Base-by-base conservation (phyloP, 1,140 invertebrate species). In the Pristionchus pacificus region DNA sequence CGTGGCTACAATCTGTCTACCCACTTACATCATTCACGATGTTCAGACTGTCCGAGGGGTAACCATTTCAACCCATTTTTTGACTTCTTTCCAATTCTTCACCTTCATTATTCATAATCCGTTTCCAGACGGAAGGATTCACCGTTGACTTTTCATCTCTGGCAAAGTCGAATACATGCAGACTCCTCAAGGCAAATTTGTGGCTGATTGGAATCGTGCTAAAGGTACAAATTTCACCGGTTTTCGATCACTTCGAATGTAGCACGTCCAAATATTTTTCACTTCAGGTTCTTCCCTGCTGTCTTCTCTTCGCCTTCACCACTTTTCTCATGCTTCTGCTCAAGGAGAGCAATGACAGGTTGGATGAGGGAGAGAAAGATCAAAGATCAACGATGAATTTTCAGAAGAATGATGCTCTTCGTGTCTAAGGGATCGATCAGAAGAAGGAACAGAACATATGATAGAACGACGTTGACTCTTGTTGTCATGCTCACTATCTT, bases 231-330 rank as follows among this genome's bases (percentile, higher is more conserved):
- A n/a, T 38, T 65, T 68, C 24, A 15, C 38, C 14, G 28, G 59
- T 1, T 25, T 28, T 15, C 1, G 57, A 38, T 71, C 14, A 38
- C 30, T 2, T 19, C n/a, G 30, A 61, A 27, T 61, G 15, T 3
- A 28, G 27, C 15, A 49, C 6, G 19, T 49, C 38, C 6, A 10
- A 49, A 49, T 49, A 66, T 28, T 28, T 71, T 55, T 60, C 27
- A 6, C 74, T 69, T 68, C 25, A 78, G 77, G 79, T 70, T 19
- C 76, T 80, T 66, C 78, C 78, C 2, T 79, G 78, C 30, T 79
- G 82, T 27, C 58, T 83, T 15, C 70, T 83, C 15, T 59, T 80
- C 24, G 77, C 80, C 73, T 79, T 79, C 57, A 79, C 78, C 14
- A 24, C 69, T 30, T 74, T 74, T 28, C 63, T 79, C 61, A 79